Evolutionary conservation across 2,888 invertebrate genomes (phyloP), one percentile per base, ranked within the genome.

Genomic region (Macrosiphum euphorbiae): DNA sequence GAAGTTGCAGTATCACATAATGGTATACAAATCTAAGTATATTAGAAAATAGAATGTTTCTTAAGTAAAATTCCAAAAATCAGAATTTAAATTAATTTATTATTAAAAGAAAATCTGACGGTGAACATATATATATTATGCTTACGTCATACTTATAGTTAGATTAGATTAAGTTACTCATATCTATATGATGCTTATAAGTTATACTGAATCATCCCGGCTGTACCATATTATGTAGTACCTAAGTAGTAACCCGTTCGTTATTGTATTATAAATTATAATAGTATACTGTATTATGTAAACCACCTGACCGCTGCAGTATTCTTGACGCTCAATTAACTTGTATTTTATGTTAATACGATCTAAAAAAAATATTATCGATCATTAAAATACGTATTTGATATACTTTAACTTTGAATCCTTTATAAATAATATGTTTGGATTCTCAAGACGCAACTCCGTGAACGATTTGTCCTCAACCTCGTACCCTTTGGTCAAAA

Each of bases 391-490:
- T 2, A 67, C 16, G 16, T n/a, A 67, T 67, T 7, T 16, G 10
- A 44, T 35, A 7, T 35, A 61, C 50, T 92, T 92, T 87, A 61
- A 87, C 67, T 50, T 87, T 35, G 20, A 61, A 92, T 13, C 28
- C 4, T 47, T 67, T n/a, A 50, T 47, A 86, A 13, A 50, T 50
- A 28, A 41, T 58, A 86, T n/a, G 84, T 87, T 67, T 87, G 88
- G 41, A 50, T 52, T 50, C 28, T 20, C 26, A 50, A 87, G 41
- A 35, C 28, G 28, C 35, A 50, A 87, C 50, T 90, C 3, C 10
- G 35, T 26, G 16, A 35, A 78, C 10, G 44, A 92, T 92, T 55
- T 44, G 90, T 90, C 86, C 90, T 94, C 90, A 61, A 94, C 94
- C 94, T 90, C 67, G 28, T 86, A 87, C 41, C 67, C 67, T 90